Evolutionary conservation across 2,888 invertebrate genomes (phyloP).

Genomic region (Odontothrips loti): DNA sequence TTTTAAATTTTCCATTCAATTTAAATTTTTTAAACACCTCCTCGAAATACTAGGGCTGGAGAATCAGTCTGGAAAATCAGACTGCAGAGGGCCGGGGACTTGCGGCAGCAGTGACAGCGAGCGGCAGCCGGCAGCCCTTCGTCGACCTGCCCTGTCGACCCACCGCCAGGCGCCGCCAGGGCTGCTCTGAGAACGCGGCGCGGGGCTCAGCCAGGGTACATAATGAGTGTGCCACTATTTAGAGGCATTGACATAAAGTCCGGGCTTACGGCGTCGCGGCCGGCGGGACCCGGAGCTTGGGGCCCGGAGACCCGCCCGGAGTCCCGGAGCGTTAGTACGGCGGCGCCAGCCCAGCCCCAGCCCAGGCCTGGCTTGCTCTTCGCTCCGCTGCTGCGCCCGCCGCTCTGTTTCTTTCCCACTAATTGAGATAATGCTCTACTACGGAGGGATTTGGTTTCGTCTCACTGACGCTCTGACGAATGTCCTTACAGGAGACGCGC

Average conservation of each 20-base stretch:
- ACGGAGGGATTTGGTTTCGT: not conserved
- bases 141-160: not conserved
- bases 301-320: not conserved
- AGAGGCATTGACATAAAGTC: constrained; percentile 11
- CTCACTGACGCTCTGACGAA: not conserved
- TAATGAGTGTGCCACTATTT: constrained; percentile 5
- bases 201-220: not conserved
- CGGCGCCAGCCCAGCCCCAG: no score
- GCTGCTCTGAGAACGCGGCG: no score
- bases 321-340: no score
- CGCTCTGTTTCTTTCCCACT: not conserved
- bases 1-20: no score
- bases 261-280: not conserved
- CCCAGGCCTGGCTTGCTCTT: no score
- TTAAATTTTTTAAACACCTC: no score
- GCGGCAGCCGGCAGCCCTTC: not conserved
- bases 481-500: not conserved
- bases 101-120: not conserved
- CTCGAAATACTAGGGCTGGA: no score
- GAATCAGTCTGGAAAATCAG: no score
- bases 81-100: no score
- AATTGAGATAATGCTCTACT: not conserved
- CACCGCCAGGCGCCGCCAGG: no score
- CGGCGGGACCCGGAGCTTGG: not conserved
- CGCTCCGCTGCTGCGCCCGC: no score